Evolutionary conservation across 30 jellyfish, hydroid and myxozoan species (phyloP).

Genomic region (Aurelia aurita complex sp. Pacific): DNA sequence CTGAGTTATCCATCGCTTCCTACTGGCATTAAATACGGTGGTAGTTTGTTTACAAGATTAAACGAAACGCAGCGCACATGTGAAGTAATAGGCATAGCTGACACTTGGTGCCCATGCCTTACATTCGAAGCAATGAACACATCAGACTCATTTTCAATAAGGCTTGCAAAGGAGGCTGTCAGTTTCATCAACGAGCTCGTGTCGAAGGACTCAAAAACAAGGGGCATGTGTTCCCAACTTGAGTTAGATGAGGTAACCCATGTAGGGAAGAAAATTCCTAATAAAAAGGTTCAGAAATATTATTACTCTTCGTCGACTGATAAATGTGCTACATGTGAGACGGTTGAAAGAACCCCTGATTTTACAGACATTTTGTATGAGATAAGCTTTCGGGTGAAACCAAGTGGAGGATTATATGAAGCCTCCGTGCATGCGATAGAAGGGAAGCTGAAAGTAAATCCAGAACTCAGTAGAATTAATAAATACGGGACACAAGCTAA

Average conservation of each 20-base stretch:
- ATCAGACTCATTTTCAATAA: slow-evolving; percentile 1
- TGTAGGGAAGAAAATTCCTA: slow-evolving; percentile 24
- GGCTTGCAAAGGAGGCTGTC: slow-evolving; percentile 38
- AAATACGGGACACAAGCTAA: slow-evolving; percentile 75
- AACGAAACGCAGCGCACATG: slow-evolving; percentile 41
- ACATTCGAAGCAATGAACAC: slow-evolving; percentile 10
- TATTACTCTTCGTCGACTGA: neutral
- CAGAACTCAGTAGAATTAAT: slow-evolving; percentile 69
- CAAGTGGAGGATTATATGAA: slow-evolving; percentile 68
- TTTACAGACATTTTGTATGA: slow-evolving; percentile 14
- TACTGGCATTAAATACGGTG: slow-evolving; percentile 25
- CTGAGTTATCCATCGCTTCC: slow-evolving; percentile 30
- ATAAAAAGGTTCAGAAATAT: slow-evolving; percentile 18
- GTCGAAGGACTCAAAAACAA: neutral
- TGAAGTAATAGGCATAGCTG: slow-evolving; percentile 43
- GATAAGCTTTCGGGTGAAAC: slow-evolving; percentile 31
- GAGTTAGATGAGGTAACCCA: slow-evolving; percentile 9
- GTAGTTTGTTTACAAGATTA: slow-evolving; percentile 44
- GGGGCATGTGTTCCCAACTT: slow-evolving; percentile 15
- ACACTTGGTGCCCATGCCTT: slow-evolving; percentile 71
- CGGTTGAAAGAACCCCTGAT: neutral
- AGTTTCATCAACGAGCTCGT: slow-evolving; percentile 9
- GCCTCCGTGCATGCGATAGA: slow-evolving; percentile 24
- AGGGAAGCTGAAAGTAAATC: slow-evolving; percentile 11
- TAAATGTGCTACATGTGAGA: slow-evolving; percentile 36